These are phyloP conservation scores for Mesaphorura yosii DNA, from an alignment of 1,140 invertebrate species.

Conservation along the genomic window DNA sequence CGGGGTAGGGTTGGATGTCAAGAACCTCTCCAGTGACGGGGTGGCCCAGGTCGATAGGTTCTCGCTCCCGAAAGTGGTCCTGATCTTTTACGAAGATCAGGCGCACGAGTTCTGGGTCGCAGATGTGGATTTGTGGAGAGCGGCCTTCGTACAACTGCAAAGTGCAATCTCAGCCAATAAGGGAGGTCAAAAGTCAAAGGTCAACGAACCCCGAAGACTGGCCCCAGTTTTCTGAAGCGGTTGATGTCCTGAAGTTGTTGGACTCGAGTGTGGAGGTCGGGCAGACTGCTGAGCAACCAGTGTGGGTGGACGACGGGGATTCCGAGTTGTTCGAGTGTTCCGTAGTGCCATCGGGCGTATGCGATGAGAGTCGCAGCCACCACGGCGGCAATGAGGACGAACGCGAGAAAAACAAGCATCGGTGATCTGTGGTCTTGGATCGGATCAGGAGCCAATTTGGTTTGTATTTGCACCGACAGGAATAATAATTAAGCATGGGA, in stretches of 20 bases:
- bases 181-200: no score
- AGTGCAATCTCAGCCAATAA: constrained; percentile 12
- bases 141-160: constrained; percentile 17
- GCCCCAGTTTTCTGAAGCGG: constrained; percentile 7
- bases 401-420: no score
- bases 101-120: constrained; percentile 40
- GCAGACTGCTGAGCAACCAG: constrained; percentile 11
- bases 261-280: neutral
- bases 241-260: constrained; percentile 6
- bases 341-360: constrained; percentile 17
- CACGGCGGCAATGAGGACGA: no score
- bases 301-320: constrained; percentile 18
- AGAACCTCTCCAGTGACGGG: no score
- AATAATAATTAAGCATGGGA: no score
- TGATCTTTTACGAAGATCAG: constrained; percentile 46
- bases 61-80: constrained; percentile 41
- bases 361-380: neutral
- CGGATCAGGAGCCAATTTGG: no score
- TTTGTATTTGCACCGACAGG: no score
- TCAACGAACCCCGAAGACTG: constrained; percentile 18
- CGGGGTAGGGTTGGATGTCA: no score
- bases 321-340: constrained; percentile 14
- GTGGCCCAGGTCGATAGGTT: constrained; percentile 26
- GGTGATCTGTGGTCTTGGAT: no score
- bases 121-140: constrained; percentile 5